These are phyloP conservation scores for Danio albolineatus DNA, from an alignment of 2,797 vertebrate genomes.

Conservation along the genomic window DNA sequence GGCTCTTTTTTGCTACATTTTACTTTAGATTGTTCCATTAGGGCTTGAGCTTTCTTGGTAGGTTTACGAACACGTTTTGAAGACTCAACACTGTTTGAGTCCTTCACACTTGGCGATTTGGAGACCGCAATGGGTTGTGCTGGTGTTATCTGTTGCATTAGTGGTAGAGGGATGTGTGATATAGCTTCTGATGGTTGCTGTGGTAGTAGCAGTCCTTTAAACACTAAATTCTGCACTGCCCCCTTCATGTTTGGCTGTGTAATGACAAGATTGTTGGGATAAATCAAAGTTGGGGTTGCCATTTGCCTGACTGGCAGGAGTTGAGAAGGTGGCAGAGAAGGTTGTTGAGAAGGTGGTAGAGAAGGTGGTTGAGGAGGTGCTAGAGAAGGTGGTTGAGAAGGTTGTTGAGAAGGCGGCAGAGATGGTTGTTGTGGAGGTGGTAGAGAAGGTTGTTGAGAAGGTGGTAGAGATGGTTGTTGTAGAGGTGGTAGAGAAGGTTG, in stretches of 20 bases:
- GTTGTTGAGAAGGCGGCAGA: too few relatives aligned
- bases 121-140: slow-evolving; percentile 18
- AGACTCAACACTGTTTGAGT: slow-evolving; percentile 42
- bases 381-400: too few relatives aligned
- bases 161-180: not conserved
- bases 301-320: not conserved
- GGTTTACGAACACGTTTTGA: slow-evolving; percentile 56
- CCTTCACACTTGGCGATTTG: slow-evolving; percentile 2
- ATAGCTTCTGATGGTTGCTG: slow-evolving; percentile 5
- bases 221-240: slow-evolving; percentile 13
- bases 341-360: not conserved
- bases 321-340: not conserved
- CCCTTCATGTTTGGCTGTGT: slow-evolving; percentile 45
- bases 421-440: too few relatives aligned
- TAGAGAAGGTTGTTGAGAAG: too few relatives aligned
- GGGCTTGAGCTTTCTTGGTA: slow-evolving; percentile 61
- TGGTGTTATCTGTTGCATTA: slow-evolving; percentile 9
- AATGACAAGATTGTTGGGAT: slow-evolving; percentile 69
- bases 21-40: slow-evolving; percentile 28
- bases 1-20: slow-evolving; percentile 34
- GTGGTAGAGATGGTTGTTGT: too few relatives aligned
- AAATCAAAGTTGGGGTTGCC: slow-evolving; percentile 61
- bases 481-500: not conserved
- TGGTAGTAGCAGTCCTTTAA: not conserved
- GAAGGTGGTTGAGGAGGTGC: too few relatives aligned